phyloP scores from a whole-genome alignment of 1,140 invertebrate species.

The Pantala flavescens region DNA sequence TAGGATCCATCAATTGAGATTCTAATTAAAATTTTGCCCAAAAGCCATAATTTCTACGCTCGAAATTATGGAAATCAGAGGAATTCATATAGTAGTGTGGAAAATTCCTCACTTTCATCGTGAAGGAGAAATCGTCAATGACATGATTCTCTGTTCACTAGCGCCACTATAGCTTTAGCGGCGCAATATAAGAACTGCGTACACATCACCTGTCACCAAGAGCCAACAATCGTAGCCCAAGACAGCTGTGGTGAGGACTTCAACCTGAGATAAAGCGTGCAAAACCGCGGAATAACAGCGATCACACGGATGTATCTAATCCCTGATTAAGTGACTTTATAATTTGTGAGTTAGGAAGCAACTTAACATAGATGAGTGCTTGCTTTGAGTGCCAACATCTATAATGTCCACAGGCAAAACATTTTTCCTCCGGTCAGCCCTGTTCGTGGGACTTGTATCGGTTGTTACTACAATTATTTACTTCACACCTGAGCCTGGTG shows the following conservation, averaged over 20 bases:
- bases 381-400: neutral
- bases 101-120: neutral
- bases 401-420: conserved; percentile 18
- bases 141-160: neutral
- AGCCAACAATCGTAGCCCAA: neutral
- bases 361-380: neutral
- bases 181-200: neutral
- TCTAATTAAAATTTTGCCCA: no score
- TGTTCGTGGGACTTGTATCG: conserved; percentile 38
- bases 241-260: neutral
- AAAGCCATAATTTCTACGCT: no score
- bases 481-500: conserved; percentile 55
- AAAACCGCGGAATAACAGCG: no score
- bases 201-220: neutral
- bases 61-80: no score
- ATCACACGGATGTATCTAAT: no score
- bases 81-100: no score
- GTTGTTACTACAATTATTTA: conserved; percentile 55
- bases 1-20: no score
- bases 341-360: no score
- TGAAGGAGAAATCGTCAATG: neutral
- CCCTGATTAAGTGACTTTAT: no score
- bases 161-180: neutral
- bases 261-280: neutral
- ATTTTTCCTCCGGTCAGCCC: conserved; percentile 35